Base-by-base conservation (phyloP, 2,797 vertebrate species). In the Pangasius djambal region DNA sequence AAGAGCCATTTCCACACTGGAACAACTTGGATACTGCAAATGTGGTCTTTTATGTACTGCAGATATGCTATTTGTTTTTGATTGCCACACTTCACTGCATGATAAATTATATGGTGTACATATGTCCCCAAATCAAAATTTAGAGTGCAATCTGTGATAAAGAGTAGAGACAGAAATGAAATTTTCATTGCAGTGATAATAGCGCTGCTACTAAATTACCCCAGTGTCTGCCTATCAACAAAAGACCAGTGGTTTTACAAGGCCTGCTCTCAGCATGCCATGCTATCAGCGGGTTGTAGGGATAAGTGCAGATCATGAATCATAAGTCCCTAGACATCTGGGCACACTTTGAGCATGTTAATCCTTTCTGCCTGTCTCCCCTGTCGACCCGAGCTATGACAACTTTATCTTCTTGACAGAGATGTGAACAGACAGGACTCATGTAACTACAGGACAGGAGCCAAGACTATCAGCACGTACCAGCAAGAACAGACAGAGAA, bases 351-450 rank as follows among this genome's bases (percentile, higher is more conserved):
- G 61, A 87, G 65, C 88, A 90, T 89, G 90, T 87, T 92, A 92
- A 92, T 92, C 57, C 34, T 79, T 48, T 12, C 77, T 34, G 83
- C 70, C 72, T 88, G 81, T 65, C 67, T 87, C 67, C 75, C 57
- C 79, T 91, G 81, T 59, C 52, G 72, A 83, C 50, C 91, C 91
- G 65, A 93, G 77, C 86, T 90, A 88, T 93, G 89, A 34, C 90
- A 87, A 81, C 91, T 94, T 92, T 90, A 86, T 93, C 88, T 93
- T 48, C 88, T 90, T 91, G 89, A 91, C 95, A 97, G 96, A 96
- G 89, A 96, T 96, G 96, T 96, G 94, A 96, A 89, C 86, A 52
- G 85, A 91, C 81, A 65, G 87, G 78, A 85, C 37, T 87, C 89
- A 90, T 90, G 88, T 79, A 90, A 91, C 59, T 48, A 82, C 86